Evolutionary conservation across 1,140 invertebrate species (phyloP).

Genomic region (Sycophaga agraensis): DNA sequence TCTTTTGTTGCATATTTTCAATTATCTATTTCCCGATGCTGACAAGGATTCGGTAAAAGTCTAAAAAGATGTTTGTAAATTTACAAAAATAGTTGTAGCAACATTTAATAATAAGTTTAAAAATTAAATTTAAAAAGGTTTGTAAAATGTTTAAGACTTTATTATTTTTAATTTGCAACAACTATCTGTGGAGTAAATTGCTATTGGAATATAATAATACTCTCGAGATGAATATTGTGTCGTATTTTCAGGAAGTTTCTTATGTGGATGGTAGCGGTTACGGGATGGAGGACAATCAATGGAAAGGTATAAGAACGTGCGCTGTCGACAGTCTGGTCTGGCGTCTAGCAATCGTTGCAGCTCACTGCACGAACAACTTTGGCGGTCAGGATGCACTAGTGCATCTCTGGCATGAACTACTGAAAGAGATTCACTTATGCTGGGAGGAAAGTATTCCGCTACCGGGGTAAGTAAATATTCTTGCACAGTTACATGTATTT

Average conservation of each 20-base stretch:
- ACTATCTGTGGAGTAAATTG: no score
- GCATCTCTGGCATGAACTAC: slow-evolving; percentile 91
- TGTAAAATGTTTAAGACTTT: neutral
- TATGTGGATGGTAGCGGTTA: slow-evolving; percentile 43
- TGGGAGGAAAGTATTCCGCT: slow-evolving; percentile 82
- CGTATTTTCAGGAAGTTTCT: slow-evolving; percentile 44
- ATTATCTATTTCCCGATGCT: slow-evolving; percentile 89
- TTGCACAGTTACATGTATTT: slow-evolving; percentile 22
- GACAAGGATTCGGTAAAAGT: slow-evolving; percentile 62
- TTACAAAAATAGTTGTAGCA: no score
- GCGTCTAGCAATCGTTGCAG: slow-evolving; percentile 78
- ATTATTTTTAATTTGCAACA: no score
- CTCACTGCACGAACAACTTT: slow-evolving; percentile 74
- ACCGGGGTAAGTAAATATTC: slow-evolving; percentile 74
- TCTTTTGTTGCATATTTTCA: slow-evolving; percentile 74
- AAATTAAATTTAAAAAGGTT: neutral
- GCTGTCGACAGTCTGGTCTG: slow-evolving; percentile 78
- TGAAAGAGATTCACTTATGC: slow-evolving; percentile 83
- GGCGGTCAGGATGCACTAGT: slow-evolving; percentile 80
- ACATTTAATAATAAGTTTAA: neutral
- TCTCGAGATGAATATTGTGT: no score
- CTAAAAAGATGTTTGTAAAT: no score
- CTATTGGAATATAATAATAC: no score
- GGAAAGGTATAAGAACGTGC: slow-evolving; percentile 72
- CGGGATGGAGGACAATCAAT: slow-evolving; percentile 47